A percentile compares a stretch with the other conserved stretches of the same genome.
Conservation (phyloP, 2,113 vertebrate genomes). For the Bambusicola thoracicus region DNA sequence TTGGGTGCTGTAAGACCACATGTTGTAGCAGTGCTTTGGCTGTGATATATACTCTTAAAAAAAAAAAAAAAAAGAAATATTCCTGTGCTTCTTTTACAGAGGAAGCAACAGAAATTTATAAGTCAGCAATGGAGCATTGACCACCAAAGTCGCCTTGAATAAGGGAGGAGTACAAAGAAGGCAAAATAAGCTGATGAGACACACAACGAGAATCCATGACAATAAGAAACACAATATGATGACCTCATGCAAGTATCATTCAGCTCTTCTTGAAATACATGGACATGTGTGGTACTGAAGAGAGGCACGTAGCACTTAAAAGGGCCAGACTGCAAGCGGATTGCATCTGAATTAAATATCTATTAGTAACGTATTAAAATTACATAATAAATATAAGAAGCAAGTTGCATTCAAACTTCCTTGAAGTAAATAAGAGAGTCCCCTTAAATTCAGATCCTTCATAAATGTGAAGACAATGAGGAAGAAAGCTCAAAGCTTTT, state of each 20-base stretch:
- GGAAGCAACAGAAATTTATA: not conserved
- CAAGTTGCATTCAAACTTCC: not conserved
- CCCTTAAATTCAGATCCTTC: not conserved
- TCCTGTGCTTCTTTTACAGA: not conserved
- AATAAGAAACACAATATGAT: not conserved
- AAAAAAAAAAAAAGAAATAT: not conserved
- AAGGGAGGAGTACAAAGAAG: not conserved
- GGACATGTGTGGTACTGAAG: not conserved
- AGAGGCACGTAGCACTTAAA: not conserved
- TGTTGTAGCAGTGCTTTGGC: not conserved
- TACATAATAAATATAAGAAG: not conserved
- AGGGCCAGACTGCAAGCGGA: not conserved
- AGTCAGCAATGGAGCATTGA: not conserved
- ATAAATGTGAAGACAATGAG: not conserved
- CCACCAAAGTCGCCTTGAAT: not conserved
- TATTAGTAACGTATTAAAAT: not conserved
- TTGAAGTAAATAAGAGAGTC: not conserved
- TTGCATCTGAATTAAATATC: not conserved
- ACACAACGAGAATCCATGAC: not conserved
- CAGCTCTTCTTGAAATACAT: conserved; percentile 14
- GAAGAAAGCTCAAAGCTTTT: not conserved
- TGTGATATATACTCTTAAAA: not conserved
- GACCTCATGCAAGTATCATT: not conserved
- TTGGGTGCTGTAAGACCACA: too few relatives aligned
- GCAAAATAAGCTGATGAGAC: not conserved